A percentile compares a stretch with the other conserved stretches of the same genome.
Conservation (phyloP, 2,797 vertebrate genomes). For the Melopsittacus undulatus region DNA sequence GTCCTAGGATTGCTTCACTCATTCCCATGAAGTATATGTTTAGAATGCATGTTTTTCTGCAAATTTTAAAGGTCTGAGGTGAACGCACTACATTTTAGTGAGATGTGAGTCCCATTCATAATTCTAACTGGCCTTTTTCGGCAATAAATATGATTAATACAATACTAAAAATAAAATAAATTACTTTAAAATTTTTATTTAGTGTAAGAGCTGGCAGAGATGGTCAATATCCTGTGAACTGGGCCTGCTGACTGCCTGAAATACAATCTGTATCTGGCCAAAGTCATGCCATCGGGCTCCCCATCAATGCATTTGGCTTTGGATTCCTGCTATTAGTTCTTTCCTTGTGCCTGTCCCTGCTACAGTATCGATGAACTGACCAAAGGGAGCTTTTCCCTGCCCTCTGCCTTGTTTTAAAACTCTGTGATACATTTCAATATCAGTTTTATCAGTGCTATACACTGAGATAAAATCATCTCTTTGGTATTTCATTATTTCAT, state of each 20-base stretch:
- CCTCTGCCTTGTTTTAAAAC: not conserved
- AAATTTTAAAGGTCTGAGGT: not conserved
- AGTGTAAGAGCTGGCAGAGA: not conserved
- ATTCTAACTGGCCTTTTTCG: not conserved
- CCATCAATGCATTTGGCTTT: not conserved
- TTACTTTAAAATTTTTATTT: not conserved
- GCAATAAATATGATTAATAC: not conserved
- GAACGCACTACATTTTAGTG: not conserved
- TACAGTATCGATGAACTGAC: not conserved
- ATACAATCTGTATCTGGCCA: not conserved
- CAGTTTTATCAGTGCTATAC: not conserved
- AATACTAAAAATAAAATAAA: not conserved
- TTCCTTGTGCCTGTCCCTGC: not conserved
- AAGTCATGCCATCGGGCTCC: not conserved
- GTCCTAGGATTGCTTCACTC: not conserved
- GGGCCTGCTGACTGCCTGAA: not conserved
- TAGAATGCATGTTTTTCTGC: not conserved
- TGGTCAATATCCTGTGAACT: not conserved
- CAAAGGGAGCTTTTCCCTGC: not conserved
- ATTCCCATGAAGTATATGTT: not conserved
- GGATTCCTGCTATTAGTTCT: not conserved
- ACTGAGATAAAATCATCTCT: not conserved
- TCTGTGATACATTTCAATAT: not conserved
- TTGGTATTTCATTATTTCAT: not conserved
- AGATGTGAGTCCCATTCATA: not conserved